phyloP scores from a whole-genome alignment of 1,140 invertebrate species.

The Cyclina sinensis region DNA sequence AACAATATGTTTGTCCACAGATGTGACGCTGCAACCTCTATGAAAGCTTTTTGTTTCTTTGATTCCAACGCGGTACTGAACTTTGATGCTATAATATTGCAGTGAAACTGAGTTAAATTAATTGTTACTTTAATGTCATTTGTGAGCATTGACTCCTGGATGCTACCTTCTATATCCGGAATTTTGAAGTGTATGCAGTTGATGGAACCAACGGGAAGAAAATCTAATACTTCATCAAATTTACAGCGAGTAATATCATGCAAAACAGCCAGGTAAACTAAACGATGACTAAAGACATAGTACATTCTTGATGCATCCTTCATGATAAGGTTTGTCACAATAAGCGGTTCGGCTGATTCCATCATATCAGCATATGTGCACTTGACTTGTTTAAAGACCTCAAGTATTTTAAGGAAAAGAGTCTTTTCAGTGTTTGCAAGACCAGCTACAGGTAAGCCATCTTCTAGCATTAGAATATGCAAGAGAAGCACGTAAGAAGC shows the following conservation, averaged over 20 bases:
- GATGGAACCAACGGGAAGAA: conserved; percentile 15
- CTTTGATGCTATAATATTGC: conserved; percentile 9
- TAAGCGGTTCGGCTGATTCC: background rate
- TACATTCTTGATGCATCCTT: background rate
- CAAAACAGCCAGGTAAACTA: conserved; percentile 20
- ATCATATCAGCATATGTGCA: conserved; percentile 34
- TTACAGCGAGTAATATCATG: background rate
- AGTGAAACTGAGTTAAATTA: background rate
- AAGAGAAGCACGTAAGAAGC: conserved; percentile 3
- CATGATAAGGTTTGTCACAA: background rate
- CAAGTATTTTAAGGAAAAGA: background rate
- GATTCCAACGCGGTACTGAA: background rate
- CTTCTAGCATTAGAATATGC: conserved; percentile 16
- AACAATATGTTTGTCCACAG: conserved; percentile 7
- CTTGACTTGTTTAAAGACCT: conserved; percentile 10
- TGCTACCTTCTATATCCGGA: background rate
- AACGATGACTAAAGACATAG: background rate
- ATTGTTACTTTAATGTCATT: background rate
- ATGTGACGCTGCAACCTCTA: background rate
- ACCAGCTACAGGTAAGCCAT: background rate
- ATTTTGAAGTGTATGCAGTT: background rate
- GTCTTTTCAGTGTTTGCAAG: background rate
- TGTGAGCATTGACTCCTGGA: background rate
- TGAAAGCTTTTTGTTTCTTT: background rate
- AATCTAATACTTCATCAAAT: background rate